Percentiles rank a stretch among this genome's conserved stretches.
phyloP scores from a whole-genome alignment of 2,797 vertebrate species.

The Spondyliosoma cantharus region DNA sequence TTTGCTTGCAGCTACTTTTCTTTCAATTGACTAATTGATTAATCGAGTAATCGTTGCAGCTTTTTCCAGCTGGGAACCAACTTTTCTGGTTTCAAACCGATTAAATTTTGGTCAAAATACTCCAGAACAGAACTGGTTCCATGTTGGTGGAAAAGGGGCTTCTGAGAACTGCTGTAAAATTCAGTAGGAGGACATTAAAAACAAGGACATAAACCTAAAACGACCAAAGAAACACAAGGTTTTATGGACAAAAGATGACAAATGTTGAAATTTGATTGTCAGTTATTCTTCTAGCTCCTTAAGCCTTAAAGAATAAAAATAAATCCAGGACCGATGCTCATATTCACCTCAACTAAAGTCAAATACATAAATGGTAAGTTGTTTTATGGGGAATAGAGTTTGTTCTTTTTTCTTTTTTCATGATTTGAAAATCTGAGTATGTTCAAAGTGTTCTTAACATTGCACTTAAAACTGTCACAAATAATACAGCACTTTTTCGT shows the following conservation, averaged over 20 bases:
- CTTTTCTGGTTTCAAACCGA: too few species aligned
- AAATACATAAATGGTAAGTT: background rate
- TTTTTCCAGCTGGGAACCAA: too few species aligned
- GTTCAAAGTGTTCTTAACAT: background rate
- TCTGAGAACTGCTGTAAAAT: background rate
- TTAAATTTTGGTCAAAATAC: too few species aligned
- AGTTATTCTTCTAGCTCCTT: slow-evolving; percentile 26
- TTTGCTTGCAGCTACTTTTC: too few species aligned
- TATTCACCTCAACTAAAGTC: slow-evolving; percentile 1
- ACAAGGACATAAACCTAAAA: background rate
- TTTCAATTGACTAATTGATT: too few species aligned
- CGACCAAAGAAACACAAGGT: slow-evolving; percentile 5
- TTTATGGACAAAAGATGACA: slow-evolving; percentile 5
- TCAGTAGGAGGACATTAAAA: background rate
- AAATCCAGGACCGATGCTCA: slow-evolving; percentile 13
- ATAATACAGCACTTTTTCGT: slow-evolving; percentile 5
- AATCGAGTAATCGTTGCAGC: too few species aligned
- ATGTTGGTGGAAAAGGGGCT: too few species aligned
- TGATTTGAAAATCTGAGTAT: slow-evolving; percentile 5
- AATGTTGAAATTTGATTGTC: slow-evolving; percentile 71
- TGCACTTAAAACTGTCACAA: slow-evolving; percentile 10
- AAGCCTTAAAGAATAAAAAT: slow-evolving; percentile 19
- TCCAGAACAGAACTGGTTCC: too few species aligned
- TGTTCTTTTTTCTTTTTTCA: background rate
- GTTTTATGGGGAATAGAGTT: background rate